Evolutionary conservation across 2,888 invertebrate genomes (phyloP), one percentile per base, ranked within the genome.

Genomic region (Tipula helvola): DNA sequence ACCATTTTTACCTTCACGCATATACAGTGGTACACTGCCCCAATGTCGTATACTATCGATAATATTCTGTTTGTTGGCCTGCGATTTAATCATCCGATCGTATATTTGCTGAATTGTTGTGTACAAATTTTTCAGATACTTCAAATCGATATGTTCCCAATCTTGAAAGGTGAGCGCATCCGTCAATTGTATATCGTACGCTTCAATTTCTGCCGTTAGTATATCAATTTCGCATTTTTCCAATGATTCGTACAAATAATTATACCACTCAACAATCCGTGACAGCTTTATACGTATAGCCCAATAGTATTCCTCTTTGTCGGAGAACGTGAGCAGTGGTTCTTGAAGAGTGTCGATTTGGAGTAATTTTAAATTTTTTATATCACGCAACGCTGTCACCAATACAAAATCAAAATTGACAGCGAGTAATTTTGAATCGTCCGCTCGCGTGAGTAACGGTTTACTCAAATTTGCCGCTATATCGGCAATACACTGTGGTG

Each of bases 221-320:
- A 98, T 93, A 28, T 94, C 94, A 87, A 94, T 95, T 91, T 98
- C 98, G 0, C 96, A 95, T 87, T 93, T 93, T 85, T 95, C 94
- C 39, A 96, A 95, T n/a, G 94, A 93, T 36, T 92, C 93, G 86
- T 95, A 93, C 83, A 97, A 94, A 88, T 95, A 94, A 90, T 98
- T 98, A 91, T 97, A 98, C 95, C 97, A 95, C 85, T 94, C 93
- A 5, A 94, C 93, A n/a, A 95, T 94, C n/a, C 95, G 92, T 88
- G 93, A 93, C 8, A 94, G 89, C 52, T 93, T 93, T 87, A 93
- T 92, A 90, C 93, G 91, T 28, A 93, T 93, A 87, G 92, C 94
- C 92, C 93, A 94, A 86, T 97, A 93, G 87, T 94, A 94, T 89
- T 96, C 95, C 88, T 95, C 94, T 87, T 95, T 93, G 0, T 92